Evolutionary conservation across 2,113 vertebrate genomes (phyloP), one percentile per base, ranked within the genome.

Genomic region (Tauraco erythrolophus): DNA sequence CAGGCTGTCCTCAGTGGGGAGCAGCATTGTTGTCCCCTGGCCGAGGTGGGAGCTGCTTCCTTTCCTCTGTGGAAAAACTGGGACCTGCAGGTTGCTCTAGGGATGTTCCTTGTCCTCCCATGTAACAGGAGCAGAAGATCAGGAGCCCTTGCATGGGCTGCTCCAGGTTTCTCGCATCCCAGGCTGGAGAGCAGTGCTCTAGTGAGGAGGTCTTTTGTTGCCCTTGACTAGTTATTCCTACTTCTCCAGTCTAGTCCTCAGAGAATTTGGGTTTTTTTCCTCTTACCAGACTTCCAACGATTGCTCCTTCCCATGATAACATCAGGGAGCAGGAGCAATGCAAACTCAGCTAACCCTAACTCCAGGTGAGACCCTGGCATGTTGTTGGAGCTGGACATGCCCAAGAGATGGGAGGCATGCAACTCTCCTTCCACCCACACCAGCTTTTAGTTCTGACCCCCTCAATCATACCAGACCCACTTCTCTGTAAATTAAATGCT

Each of bases 401-500:
- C 39, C 64, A 30, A 6, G 51, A 48, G n/a, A 30, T 16, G 22
- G 62, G 15, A 43, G 46, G 39, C 9, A 17, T 18, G 14, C 45
- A 33, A 4, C 56, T 66, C 60, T 70, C 19, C 62, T 28, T 37
- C 25, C n/a, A 33, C 62, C 33, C 12, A 6, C 48, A 31, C 23
- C 14, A 6, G 0, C 33, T 10, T 28, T 10, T 5, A 51, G 43
- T 70, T n/a, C 23, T 27, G 43, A 14, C 10, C 53, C 45, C 25
- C 11, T 7, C 35, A 31, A 15, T 9, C 17, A 4, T 6, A 11
- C 11, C 54, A 53, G 50, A 46, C 25, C 27, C 39, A 3, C 5
- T 24, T 13, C 50, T 53, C 70, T 19, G 0, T 0, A 14, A 31
- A 43, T 12, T 43, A 16, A 60, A 35, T 10, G 2, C 4, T 2